Evolutionary conservation across 30 jellyfish, hydroid and myxozoan genomes (phyloP).

Genomic region (Chrysaora quinquecirrha): DNA sequence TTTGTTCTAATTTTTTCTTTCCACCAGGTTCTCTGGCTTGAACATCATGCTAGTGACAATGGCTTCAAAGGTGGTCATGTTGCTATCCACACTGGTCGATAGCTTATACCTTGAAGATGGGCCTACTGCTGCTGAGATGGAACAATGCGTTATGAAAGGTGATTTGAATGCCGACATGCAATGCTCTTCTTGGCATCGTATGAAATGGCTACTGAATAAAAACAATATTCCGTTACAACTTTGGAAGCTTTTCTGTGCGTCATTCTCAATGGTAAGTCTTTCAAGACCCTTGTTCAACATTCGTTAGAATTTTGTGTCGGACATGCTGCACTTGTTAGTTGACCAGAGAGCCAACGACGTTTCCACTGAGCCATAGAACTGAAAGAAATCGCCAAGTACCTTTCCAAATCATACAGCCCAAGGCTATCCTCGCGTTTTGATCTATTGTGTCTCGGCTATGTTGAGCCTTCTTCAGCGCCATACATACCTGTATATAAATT

Average conservation of each 20-base stretch:
- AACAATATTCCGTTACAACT: constrained; percentile 58
- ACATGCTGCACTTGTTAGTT: background rate
- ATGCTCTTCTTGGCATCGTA: constrained; percentile 68
- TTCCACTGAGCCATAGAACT: too few species aligned
- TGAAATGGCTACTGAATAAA: constrained; percentile 58
- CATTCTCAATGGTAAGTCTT: constrained; percentile 62
- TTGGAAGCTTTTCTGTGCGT: constrained; percentile 66
- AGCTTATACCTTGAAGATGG: constrained; percentile 47
- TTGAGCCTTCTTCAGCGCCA: too few species aligned
- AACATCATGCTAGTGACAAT: constrained; percentile 84
- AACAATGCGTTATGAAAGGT: background rate
- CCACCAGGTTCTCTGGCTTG: constrained; percentile 87
- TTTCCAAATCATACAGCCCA: too few species aligned
- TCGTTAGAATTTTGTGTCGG: too few species aligned
- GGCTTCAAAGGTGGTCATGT: constrained; percentile 76
- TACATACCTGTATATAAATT: constrained; percentile 44
- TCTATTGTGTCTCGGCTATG: too few species aligned
- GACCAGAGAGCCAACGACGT: too few species aligned
- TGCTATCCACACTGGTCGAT: constrained; percentile 63
- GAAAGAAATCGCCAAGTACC: too few species aligned
- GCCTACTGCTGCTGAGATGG: constrained; percentile 17
- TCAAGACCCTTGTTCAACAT: background rate
- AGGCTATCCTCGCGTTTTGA: too few species aligned
- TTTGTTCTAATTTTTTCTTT: background rate
- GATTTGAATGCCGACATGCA: constrained; percentile 27